These are phyloP conservation scores for Gallinago jamesoni DNA, from an alignment of 2,113 vertebrate species.

Conservation along the genomic window DNA sequence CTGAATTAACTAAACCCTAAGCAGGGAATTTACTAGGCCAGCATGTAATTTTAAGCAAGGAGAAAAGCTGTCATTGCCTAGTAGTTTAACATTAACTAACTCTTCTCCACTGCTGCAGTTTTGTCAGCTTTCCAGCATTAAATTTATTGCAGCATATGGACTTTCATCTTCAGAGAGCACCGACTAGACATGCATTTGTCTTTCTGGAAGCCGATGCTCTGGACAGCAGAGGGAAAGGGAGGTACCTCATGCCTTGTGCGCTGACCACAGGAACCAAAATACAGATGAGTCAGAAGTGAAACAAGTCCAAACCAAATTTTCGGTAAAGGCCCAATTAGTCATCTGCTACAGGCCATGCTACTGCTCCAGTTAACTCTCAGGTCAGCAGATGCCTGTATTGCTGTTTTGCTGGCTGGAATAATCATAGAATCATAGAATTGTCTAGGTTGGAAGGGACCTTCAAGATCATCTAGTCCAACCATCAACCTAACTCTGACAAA, in stretches of 20 bases:
- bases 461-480: too few relatives aligned
- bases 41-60: not conserved
- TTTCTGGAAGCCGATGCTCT: not conserved
- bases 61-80: not conserved
- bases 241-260: not conserved
- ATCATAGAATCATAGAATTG: too few relatives aligned
- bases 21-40: not conserved
- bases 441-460: too few relatives aligned
- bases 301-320: not conserved
- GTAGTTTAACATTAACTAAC: conserved; percentile 17
- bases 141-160: conserved; percentile 6
- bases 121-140: not conserved
- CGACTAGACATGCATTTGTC: not conserved
- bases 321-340: not conserved
- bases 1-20: not conserved
- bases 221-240: not conserved
- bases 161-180: not conserved
- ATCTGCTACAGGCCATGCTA: not conserved
- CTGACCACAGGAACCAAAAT: not conserved
- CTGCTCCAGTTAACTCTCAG: not conserved
- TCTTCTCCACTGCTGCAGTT: not conserved
- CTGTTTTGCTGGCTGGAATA: not conserved
- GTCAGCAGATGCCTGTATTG: not conserved
- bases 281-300: not conserved
- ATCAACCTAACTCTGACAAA: too few relatives aligned